A percentile compares a stretch with the other conserved stretches of the same genome.
These are phyloP conservation scores for Gymnobelideus leadbeateri DNA, from an alignment of 2,113 vertebrate species.

Conservation along the genomic window DNA sequence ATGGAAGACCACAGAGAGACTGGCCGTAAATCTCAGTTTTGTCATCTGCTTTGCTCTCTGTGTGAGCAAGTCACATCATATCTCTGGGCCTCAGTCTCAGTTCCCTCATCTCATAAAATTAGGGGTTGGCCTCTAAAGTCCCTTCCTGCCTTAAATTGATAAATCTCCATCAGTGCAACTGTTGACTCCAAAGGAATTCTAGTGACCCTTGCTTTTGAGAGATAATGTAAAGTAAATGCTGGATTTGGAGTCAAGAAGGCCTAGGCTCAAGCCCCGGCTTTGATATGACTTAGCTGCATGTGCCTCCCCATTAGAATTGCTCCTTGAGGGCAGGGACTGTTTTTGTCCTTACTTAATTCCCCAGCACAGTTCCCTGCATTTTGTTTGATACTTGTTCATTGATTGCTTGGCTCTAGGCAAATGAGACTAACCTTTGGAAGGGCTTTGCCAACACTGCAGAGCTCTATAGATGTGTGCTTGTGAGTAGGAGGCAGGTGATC, in stretches of 20 bases:
- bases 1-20: neutral
- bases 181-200: neutral
- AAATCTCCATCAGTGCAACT: neutral
- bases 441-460: no score
- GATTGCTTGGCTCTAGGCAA: no score
- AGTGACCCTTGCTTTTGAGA: neutral
- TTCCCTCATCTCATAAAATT: neutral
- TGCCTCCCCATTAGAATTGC: slow-evolving; percentile 15
- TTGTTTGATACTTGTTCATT: no score
- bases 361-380: no score
- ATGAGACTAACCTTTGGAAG: no score
- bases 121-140: neutral
- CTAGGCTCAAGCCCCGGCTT: neutral
- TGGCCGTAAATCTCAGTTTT: neutral
- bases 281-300: neutral
- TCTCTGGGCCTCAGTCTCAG: neutral
- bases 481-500: no score
- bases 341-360: neutral
- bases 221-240: neutral
- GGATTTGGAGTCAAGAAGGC: neutral
- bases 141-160: neutral
- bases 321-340: neutral
- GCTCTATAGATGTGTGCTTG: no score
- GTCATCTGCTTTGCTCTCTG: neutral
- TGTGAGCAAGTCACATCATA: neutral